Conservation (phyloP, 2,113 vertebrate genomes). For the Calidris pugnax region DNA sequence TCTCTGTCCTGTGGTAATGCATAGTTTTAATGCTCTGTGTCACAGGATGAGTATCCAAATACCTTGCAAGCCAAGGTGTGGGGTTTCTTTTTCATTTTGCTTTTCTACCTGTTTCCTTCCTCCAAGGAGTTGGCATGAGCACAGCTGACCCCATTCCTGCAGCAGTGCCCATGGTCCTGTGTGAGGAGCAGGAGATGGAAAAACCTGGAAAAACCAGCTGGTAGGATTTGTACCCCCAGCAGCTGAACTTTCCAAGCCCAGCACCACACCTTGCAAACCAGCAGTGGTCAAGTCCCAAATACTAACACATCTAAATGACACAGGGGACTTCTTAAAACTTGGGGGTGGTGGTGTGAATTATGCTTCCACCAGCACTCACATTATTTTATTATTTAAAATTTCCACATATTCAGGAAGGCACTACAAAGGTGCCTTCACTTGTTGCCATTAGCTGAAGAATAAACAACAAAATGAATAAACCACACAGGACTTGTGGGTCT, state of each 20-base stretch:
- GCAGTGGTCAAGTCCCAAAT: not conserved
- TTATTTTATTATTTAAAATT: not conserved
- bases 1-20: not conserved
- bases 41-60: not conserved
- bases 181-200: not conserved
- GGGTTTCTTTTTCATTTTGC: not conserved
- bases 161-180: rapidly evolving
- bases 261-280: not conserved
- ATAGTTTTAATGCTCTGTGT: not conserved
- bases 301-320: not conserved
- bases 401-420: not conserved
- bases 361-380: not conserved
- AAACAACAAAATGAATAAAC: not conserved
- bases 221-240: not conserved
- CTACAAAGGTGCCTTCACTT: not conserved
- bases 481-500: not conserved
- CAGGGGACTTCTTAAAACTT: not conserved
- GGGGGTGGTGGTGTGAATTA: not conserved
- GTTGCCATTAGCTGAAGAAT: not conserved
- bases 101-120: not conserved
- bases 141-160: not conserved
- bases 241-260: not conserved
- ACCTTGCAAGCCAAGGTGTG: not conserved
- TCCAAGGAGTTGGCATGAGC: rapidly evolving
- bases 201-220: not conserved